Base-by-base conservation (phyloP, 2,888 invertebrate species). In the Drosophila quinaria region DNA sequence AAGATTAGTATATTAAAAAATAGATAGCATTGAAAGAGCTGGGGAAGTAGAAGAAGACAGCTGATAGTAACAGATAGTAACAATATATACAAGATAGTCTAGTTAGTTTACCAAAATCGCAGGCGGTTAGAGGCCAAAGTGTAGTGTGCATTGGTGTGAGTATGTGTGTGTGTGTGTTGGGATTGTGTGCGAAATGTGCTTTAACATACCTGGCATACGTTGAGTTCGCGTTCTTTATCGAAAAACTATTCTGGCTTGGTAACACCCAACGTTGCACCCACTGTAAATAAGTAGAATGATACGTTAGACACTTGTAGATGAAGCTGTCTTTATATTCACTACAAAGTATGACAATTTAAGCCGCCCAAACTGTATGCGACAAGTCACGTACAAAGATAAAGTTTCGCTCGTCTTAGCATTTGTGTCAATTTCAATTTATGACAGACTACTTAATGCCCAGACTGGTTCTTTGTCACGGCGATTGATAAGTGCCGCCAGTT, bases 151-250 rank as follows among this genome's bases (percentile, higher is more conserved):
- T 11, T 33, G 11, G 51, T 54, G 41, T 59, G 13, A 56, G 42
- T 67, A 55, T 52, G 42, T 17, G 33, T 49, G 39, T 62, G 39
- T 62, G 29, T 68, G 64, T 65, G 35, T 56, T 70, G 52, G 62
- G 50, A 64, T 47, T 44, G 19, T 37, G 47, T 52, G 59, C 19
- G 44, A 55, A 50, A 56, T 39, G 41, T 31, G 41, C 9, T 42
- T 37, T n/a, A 37, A 90, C 92, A 93, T 93, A 95, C 95, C 95
- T 95, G 78, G 94, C 94, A 89, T 95, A 95, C 74, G 91, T 90
- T 33, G 94, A 93, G 58, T 94, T 93, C 56, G 94, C 94, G 87
- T 94, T 94, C 56, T 93, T 91, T 73, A 94, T 92, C 64, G 94
- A 93, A 77, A 94, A 93, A 70, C 93, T 93, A 55, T 93, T 92